Evolutionary conservation across 2,797 vertebrate genomes (phyloP), one percentile per base, ranked within the genome.

Genomic region (Gymnothorax javanicus): DNA sequence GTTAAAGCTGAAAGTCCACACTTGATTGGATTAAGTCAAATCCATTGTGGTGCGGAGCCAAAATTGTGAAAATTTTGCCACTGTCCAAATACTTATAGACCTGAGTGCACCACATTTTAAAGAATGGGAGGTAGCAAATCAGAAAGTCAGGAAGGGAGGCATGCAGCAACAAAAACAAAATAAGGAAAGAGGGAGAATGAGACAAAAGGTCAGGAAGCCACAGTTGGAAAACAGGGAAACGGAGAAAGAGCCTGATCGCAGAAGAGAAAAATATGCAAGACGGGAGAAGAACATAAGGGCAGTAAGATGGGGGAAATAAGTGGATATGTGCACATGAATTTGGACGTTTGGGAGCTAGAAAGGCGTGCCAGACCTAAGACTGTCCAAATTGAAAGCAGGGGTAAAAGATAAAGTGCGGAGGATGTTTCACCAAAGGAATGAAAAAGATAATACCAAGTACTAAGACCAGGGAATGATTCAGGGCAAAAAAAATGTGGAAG

Each of bases 161-260:
- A 86, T 88, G n/a, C 25, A 87, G 86, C 86, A 91, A 87, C 62
- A 89, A 86, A 56, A 89, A 91, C 87, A 92, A 91, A 89, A 84
- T 83, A 84, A 87, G 88, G 89, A 93, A 93, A 84, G 1, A 77
- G 43, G 75, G 25, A 79, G 43, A 87, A 81, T n/a, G 84, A 56
- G 71, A 85, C 58, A 60, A 90, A 89, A 90, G 86, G 84, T 87
- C 86, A 88, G 23, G 43, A 25, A 79, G 71, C 33, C 43, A 54
- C 4, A 7, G 77, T n/a, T 56, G 25, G 25, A 82, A 83, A 83
- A 27, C 82, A 58, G 17, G 77, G 25, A 20, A 56, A 56, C n/a
- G 52, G 17, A 81, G 52, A 60, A 27, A 15, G 58, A 88, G 12
- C 33, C 56, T 75, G 64, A 23, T 83, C 43, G 12, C 7, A n/a